Evolutionary conservation across 92 coral and sea anemone species (phyloP).

Genomic region (Bergia puertoricense): DNA sequence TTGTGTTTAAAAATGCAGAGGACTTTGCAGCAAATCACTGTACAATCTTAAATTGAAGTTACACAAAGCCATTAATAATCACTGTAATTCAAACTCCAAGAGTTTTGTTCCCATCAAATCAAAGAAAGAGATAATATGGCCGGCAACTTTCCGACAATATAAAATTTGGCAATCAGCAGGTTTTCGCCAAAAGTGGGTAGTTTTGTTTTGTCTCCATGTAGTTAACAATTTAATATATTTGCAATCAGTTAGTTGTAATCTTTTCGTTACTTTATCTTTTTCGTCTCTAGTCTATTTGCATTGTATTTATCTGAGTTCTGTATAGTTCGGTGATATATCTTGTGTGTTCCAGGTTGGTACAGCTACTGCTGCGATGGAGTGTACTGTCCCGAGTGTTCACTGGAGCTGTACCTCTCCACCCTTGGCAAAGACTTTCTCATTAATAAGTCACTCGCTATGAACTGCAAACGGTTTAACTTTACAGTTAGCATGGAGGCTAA

Average conservation of each 20-base stretch:
- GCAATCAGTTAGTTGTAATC: no score
- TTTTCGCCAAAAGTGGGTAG: background rate
- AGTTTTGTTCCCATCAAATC: no score
- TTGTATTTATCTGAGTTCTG: background rate
- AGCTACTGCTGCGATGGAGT: conserved; percentile 66
- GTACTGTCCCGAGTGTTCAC: conserved; percentile 59
- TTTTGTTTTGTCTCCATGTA: no score
- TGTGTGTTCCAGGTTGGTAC: conserved; percentile 30
- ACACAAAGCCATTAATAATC: no score
- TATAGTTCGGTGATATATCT: background rate
- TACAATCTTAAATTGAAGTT: no score
- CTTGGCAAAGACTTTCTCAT: conserved; percentile 36
- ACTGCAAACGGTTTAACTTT: conserved; percentile 47
- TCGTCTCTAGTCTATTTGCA: background rate
- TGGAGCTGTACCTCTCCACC: conserved; percentile 43
- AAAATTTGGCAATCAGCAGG: background rate
- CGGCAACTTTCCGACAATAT: background rate
- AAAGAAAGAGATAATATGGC: no score
- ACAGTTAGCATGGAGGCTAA: conserved; percentile 28
- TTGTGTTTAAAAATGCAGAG: no score
- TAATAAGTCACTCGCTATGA: conserved; percentile 26
- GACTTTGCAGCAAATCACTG: no score
- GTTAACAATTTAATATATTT: no score
- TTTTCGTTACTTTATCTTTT: no score
- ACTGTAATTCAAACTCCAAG: no score